These are phyloP conservation scores for Acipenser oxyrinchus DNA, from an alignment of 2,797 vertebrate genomes.

Conservation along the genomic window DNA sequence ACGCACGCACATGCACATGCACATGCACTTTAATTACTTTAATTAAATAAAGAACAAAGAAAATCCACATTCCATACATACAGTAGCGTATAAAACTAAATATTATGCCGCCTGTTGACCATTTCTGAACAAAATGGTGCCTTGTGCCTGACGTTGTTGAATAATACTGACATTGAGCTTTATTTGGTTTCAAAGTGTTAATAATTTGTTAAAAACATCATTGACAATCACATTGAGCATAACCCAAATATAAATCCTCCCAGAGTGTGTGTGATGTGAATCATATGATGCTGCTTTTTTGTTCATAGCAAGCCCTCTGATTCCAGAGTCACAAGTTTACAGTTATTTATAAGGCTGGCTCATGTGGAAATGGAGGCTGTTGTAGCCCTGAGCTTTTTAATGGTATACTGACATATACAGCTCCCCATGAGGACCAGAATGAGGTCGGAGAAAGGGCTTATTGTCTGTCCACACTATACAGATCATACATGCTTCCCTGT, in stretches of 20 bases:
- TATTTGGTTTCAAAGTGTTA: no score
- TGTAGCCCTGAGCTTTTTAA: slow-evolving; percentile 19
- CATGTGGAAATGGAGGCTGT: slow-evolving; percentile 11
- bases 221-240: slow-evolving; percentile 32
- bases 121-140: not conserved
- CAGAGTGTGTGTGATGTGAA: not conserved
- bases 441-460: not conserved
- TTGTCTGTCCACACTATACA: slow-evolving; percentile 4
- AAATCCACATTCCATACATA: no score
- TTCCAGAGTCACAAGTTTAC: slow-evolving; percentile 1
- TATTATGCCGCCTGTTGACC: no score
- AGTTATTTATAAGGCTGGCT: slow-evolving; percentile 1
- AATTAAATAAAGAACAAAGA: no score
- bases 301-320: no score
- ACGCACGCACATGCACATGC: no score
- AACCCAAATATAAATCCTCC: slow-evolving; percentile 14
- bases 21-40: no score
- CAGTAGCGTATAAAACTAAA: no score
- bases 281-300: not conserved
- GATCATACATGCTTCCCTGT: not conserved
- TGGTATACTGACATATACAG: not conserved
- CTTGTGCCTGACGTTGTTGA: not conserved
- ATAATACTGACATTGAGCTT: not conserved
- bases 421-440: not conserved
- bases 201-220: slow-evolving; percentile 32